Base-by-base conservation (phyloP, 2,797 vertebrate genomes). In the Typhlichthys subterraneus region DNA sequence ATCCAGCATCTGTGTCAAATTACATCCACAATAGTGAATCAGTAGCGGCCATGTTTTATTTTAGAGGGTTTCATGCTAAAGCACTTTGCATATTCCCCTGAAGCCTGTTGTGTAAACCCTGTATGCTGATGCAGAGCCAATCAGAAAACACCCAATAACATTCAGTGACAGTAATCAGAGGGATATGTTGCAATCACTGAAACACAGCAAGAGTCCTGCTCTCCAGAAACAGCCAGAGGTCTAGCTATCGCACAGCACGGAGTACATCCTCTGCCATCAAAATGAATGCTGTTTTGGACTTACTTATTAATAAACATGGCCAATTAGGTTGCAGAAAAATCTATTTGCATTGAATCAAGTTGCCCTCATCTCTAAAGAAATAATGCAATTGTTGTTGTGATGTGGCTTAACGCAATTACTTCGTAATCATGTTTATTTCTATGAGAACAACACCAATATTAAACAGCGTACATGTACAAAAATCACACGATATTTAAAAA, bases 181-280 rank as follows among this genome's bases (percentile, higher is more conserved):
- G 84, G 88, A 89, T 89, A 87, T 89, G 86, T 88, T 90, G 88
- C 90, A 91, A 90, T 91, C 90, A 90, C 88, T 89, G 84, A 81
- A 67, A 80, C 88, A 65, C 88, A 90, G 90, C 85, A 46, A 84
- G 88, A 80, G 82, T 77, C 73, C 86, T 84, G 75, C 83, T 81
- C 69, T 45, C 80, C 81, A 67, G 50, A 75, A 89, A 55, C 90
- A 85, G 85, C 84, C 29, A 72, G 87, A 61, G 69, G 69, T 68
- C 81, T 15, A 71, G 86, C 80, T 80, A 79, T 82, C 57, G 53
- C 85, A 69, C 88, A 87, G 87, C 83, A 57, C 78, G 84, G 53
- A 19, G 64, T 77, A 80, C 76, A 77, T 65, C 85, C 82, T 80
- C 82, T 72, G 60, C 76, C 76, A 76, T 87, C 81, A 79, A 88